Evolutionary conservation across 2,113 vertebrate species (phyloP).

Genomic region (Ceuthmochares aereus): DNA sequence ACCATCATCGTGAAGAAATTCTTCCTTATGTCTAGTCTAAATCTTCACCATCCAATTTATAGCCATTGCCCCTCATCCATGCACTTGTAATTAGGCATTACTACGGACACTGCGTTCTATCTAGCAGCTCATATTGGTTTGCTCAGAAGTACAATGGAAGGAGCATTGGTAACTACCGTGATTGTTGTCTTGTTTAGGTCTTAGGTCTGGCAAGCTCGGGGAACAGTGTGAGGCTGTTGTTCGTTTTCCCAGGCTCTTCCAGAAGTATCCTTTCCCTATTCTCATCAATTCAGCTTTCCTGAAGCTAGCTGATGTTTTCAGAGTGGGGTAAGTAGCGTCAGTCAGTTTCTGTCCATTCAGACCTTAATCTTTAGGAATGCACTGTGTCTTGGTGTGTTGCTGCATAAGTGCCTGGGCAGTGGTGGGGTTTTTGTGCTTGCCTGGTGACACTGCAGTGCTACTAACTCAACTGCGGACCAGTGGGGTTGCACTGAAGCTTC

Average conservation of each 20-base stretch:
- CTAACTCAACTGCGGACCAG: fast-evolving
- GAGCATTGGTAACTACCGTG: fast-evolving
- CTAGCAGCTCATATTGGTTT: too few relatives aligned
- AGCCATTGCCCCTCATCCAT: too few relatives aligned
- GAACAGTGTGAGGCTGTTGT: constrained; percentile 98
- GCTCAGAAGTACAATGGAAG: neutral
- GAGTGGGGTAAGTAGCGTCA: constrained; percentile 86
- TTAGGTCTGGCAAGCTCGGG: constrained; percentile 93
- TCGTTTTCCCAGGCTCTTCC: constrained; percentile 96
- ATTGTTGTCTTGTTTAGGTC: constrained; percentile 70
- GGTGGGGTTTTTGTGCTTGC: fast-evolving
- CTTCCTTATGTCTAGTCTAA: too few relatives aligned
- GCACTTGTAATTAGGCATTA: too few relatives aligned
- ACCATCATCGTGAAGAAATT: too few relatives aligned
- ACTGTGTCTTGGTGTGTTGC: fast-evolving
- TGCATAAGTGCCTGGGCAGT: fast-evolving
- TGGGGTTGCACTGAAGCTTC: fast-evolving
- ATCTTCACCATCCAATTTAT: too few relatives aligned
- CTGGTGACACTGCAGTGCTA: fast-evolving
- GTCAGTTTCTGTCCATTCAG: fast-evolving
- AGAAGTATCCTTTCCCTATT: constrained; percentile 98
- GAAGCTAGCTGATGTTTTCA: constrained; percentile 95
- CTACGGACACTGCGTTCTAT: too few relatives aligned
- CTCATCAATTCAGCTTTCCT: constrained; percentile 98
- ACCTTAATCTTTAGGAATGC: fast-evolving